These are phyloP conservation scores for Rotaria socialis DNA, from an alignment of 2,888 invertebrate genomes.

Conservation along the genomic window DNA sequence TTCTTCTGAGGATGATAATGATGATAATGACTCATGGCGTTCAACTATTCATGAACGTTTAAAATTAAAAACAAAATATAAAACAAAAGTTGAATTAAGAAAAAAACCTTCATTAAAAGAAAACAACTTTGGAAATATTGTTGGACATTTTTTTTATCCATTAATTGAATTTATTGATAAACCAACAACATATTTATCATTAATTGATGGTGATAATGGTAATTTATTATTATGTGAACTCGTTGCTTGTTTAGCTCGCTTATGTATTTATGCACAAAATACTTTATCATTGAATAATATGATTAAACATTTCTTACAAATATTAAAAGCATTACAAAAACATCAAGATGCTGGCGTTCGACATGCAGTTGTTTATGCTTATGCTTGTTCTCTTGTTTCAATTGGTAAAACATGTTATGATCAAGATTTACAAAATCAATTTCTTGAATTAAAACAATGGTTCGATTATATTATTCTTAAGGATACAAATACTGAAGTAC, in stretches of 20 bases:
- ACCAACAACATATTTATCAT: background rate
- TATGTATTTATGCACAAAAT: background rate
- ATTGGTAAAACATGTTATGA: background rate
- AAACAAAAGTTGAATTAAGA: background rate
- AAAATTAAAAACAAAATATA: slow-evolving; percentile 1
- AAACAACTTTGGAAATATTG: background rate
- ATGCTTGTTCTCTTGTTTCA: background rate
- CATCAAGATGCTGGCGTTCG: background rate
- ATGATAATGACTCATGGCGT: background rate
- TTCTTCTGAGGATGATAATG: background rate
- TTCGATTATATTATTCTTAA: background rate
- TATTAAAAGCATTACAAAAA: background rate
- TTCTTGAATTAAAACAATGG: background rate
- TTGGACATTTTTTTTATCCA: slow-evolving; percentile 6
- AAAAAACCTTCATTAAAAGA: background rate
- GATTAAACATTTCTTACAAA: background rate
- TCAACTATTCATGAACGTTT: background rate
- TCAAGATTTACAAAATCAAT: background rate
- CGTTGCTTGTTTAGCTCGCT: background rate
- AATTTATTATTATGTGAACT: slow-evolving; percentile 3
- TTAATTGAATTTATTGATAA: background rate
- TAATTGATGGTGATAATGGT: background rate
- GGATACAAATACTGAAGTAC: background rate
- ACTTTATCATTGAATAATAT: background rate
- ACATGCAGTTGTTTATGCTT: background rate